A percentile compares a stretch with the other conserved stretches of the same genome.
Conservation (phyloP, 2,797 vertebrate species). For the Syndactyla subalaris region DNA sequence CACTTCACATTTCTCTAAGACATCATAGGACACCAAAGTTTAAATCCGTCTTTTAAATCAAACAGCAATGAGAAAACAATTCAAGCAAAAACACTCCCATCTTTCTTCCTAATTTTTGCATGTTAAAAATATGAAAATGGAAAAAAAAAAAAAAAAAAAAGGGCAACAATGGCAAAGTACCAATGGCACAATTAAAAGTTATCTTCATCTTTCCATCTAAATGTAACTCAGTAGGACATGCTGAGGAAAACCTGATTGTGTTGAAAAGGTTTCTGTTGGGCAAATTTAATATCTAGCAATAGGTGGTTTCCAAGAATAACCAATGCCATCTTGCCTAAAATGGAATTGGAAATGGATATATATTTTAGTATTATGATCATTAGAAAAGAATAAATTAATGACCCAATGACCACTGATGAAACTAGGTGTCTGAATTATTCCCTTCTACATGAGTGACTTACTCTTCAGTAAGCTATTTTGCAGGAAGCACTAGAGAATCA, state of each 20-base stretch:
- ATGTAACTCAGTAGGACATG: neutral
- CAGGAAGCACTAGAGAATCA: neutral
- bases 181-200: neutral
- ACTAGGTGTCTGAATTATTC: neutral
- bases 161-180: neutral
- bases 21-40: neutral
- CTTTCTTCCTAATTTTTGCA: neutral
- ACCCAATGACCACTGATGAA: neutral
- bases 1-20: neutral
- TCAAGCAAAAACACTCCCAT: neutral
- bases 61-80: accelerated
- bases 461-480: neutral
- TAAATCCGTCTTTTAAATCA: neutral
- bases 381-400: neutral
- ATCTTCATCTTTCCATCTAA: neutral
- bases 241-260: neutral
- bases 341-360: neutral
- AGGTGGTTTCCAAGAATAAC: neutral
- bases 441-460: neutral
- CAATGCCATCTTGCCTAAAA: neutral
- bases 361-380: neutral
- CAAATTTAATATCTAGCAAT: neutral
- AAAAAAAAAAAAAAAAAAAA: too few species aligned
- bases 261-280: neutral
- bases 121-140: neutral